Evolutionary conservation across 2,797 vertebrate species (phyloP).

Genomic region (Coluber constrictor): DNA sequence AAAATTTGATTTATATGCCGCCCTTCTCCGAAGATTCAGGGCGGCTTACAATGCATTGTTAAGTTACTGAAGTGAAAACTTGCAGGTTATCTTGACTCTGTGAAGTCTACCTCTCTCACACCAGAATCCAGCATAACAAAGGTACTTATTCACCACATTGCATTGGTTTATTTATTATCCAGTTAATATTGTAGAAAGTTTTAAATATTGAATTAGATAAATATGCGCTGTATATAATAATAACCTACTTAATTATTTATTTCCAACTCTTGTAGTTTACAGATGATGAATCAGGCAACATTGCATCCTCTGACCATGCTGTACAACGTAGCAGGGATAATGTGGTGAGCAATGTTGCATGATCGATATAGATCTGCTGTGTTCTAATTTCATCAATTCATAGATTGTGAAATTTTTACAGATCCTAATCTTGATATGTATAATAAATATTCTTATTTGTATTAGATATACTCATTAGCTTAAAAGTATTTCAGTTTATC

Average conservation of each 20-base stretch:
- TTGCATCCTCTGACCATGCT: constrained; percentile 76
- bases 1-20: too few relatives aligned
- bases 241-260: constrained; percentile 39
- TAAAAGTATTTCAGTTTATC: not conserved
- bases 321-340: constrained; percentile 78
- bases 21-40: too few relatives aligned
- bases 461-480: not conserved
- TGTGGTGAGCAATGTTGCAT: constrained; percentile 78
- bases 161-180: not conserved
- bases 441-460: not conserved
- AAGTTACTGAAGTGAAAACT: not conserved
- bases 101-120: not conserved
- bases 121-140: not conserved
- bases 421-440: constrained; percentile 2
- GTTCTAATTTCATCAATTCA: not conserved
- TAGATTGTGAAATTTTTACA: not conserved
- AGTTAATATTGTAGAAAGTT: not conserved
- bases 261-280: constrained; percentile 73
- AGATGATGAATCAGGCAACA: constrained; percentile 80
- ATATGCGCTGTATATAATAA: not conserved
- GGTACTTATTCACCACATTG: not conserved
- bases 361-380: not conserved
- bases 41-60: too few relatives aligned
- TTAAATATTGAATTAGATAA: not conserved
- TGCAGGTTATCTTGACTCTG: not conserved